phyloP scores from a whole-genome alignment of 2,113 vertebrate genomes.

The Cathartes aura region DNA sequence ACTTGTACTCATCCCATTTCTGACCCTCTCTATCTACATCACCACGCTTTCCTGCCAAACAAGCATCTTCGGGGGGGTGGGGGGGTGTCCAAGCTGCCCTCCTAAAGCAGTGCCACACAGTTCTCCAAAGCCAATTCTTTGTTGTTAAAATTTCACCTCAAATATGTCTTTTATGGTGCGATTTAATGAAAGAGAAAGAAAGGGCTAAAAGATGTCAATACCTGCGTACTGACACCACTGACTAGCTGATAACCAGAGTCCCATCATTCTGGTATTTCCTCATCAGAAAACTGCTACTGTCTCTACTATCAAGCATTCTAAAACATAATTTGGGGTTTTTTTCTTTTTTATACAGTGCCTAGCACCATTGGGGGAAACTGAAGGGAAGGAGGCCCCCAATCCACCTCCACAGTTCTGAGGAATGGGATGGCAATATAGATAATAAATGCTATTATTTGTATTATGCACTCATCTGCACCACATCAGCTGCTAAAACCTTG shows the following conservation, averaged over 20 bases:
- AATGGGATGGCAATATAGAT: not conserved
- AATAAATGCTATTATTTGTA: slow-evolving; percentile 9
- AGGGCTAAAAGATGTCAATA: fast-evolving
- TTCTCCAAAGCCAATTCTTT: not conserved
- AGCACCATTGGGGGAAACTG: not conserved
- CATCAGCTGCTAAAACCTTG: slow-evolving; percentile 46
- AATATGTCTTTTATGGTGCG: not conserved
- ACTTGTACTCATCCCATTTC: not conserved
- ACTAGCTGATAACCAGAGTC: not conserved
- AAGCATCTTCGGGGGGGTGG: fast-evolving
- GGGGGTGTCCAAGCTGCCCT: not conserved
- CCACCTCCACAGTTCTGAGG: not conserved
- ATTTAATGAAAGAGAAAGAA: not conserved
- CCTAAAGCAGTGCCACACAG: not conserved
- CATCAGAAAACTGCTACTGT: not conserved
- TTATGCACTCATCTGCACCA: slow-evolving; percentile 12
- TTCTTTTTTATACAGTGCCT: not conserved
- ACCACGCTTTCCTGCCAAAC: not conserved
- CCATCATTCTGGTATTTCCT: not conserved
- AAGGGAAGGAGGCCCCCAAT: not conserved
- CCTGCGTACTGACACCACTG: not conserved
- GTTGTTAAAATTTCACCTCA: not conserved
- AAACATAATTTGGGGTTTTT: not conserved
- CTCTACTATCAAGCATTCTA: not conserved
- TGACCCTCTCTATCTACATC: not conserved